Conservation (phyloP, 2,888 invertebrate species). For the Oxycera nigricornis region DNA sequence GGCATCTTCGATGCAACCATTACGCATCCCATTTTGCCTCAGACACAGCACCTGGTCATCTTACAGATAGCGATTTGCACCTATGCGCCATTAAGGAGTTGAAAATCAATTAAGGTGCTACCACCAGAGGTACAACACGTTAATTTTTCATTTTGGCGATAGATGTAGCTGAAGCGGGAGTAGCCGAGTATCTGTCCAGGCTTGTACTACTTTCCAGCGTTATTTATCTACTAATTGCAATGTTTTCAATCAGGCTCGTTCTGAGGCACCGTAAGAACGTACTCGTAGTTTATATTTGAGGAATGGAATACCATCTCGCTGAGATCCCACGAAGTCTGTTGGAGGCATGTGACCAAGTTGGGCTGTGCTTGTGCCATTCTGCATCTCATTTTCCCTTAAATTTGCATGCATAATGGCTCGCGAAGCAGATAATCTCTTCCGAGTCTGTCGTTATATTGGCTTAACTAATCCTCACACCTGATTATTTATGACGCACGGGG, state of each 20-base stretch:
- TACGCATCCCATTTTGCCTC: neutral
- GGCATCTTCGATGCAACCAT: neutral
- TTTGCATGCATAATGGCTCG: neutral
- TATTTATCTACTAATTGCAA: too few relatives aligned
- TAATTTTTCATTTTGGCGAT: neutral
- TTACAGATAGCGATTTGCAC: constrained; percentile 8
- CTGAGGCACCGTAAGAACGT: too few relatives aligned
- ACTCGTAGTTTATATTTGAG: too few relatives aligned
- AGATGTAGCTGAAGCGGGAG: neutral
- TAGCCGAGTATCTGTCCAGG: neutral
- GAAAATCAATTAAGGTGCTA: constrained; percentile 22
- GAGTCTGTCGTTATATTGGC: neutral
- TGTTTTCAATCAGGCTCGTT: too few relatives aligned
- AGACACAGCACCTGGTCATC: neutral
- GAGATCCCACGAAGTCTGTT: too few relatives aligned
- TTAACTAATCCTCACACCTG: neutral
- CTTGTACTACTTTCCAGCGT: neutral
- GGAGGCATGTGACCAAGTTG: too few relatives aligned
- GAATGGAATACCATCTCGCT: too few relatives aligned
- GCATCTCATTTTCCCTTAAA: too few relatives aligned
- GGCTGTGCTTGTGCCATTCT: too few relatives aligned
- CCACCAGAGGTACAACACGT: neutral
- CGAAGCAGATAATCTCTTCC: too few relatives aligned
- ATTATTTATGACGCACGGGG: neutral
- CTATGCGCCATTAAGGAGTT: constrained; percentile 13